Evolutionary conservation across 1,140 invertebrate genomes (phyloP).

Genomic region (Druon quercuslanigerum): DNA sequence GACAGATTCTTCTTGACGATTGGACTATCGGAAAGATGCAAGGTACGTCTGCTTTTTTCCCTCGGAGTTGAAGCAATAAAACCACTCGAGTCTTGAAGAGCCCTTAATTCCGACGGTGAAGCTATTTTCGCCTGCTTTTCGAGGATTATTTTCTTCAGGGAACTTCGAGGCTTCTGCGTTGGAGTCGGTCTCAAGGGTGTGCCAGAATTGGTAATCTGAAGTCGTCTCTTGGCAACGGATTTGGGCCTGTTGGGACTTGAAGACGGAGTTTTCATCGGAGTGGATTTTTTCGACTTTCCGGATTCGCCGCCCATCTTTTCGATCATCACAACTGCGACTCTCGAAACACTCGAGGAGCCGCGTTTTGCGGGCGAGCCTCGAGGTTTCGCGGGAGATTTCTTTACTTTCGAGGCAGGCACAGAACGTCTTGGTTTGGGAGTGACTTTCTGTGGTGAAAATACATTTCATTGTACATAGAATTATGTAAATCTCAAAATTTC

Average conservation of each 20-base stretch:
- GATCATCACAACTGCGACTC: background rate
- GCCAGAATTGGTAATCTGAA: background rate
- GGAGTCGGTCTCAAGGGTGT: slow-evolving; percentile 17
- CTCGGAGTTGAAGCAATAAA: slow-evolving; percentile 9
- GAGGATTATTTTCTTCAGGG: background rate
- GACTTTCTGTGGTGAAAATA: slow-evolving; percentile 4
- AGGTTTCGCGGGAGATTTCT: slow-evolving; percentile 12
- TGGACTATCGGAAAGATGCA: background rate
- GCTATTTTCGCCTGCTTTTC: background rate
- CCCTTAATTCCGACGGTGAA: background rate
- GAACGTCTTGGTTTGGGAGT: slow-evolving; percentile 32
- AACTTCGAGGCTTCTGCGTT: background rate
- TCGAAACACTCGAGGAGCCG: background rate
- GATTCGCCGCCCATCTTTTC: background rate
- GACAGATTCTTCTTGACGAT: too few species aligned
- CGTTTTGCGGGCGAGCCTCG: background rate
- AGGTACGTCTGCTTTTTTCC: background rate
- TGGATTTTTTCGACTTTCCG: background rate
- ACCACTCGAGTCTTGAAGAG: background rate
- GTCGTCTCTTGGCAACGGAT: background rate
- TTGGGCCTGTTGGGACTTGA: background rate
- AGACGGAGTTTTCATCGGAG: background rate
- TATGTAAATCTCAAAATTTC: too few species aligned
- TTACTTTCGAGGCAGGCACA: background rate
- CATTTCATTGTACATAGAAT: slow-evolving; percentile 13